Base-by-base conservation (phyloP, 2,888 invertebrate genomes). In the Dastarcus helophoroides region DNA sequence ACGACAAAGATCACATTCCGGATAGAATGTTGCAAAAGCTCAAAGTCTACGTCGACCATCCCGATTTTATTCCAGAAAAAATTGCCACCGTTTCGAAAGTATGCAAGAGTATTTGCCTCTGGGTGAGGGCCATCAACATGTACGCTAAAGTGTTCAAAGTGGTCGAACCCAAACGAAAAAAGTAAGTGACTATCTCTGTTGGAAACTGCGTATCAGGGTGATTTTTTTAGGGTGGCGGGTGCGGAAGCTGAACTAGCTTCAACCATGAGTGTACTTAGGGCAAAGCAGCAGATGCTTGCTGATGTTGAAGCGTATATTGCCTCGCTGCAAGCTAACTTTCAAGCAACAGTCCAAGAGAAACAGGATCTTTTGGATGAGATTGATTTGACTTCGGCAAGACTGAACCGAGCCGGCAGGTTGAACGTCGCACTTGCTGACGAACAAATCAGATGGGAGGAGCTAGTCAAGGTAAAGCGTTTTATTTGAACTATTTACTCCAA, bases 51-150 rank as follows among this genome's bases (percentile, higher is more conserved):
- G 73, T 90, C 1, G 79, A 77, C 1, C 78, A 90, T 58, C 83
- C 85, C 31, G 85, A 89, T 48, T 93, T 93, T 52, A 69, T 76
- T 7, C 89, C 91, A 0, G 83, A 80, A 29, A 69, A 73, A 44
- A 84, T 93, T 1, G 84, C 80, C 14, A 86, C 80, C 54, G 88
- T 82, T 4, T 83, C 81, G 3, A 76, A 84, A 71, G 90, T 89
- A 1, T 89, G 90, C 51, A 80, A 79, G 44, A 90, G 89, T 5
- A 77, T 93, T 64, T 89, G 90, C 44, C 71, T 90, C 57, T 93
- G 93, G 93, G 90, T 91, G 4, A 71, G 81, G 51, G 91, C 93
- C 0, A 81, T 93, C 41, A 86, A 90, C 47, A 77, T 79, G 53
- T 93, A 91, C 53, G 79, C 89, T 0, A 83, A 82, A 61, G 81